phyloP scores from a whole-genome alignment of 2,797 vertebrate genomes.

The Valencia hispanica region DNA sequence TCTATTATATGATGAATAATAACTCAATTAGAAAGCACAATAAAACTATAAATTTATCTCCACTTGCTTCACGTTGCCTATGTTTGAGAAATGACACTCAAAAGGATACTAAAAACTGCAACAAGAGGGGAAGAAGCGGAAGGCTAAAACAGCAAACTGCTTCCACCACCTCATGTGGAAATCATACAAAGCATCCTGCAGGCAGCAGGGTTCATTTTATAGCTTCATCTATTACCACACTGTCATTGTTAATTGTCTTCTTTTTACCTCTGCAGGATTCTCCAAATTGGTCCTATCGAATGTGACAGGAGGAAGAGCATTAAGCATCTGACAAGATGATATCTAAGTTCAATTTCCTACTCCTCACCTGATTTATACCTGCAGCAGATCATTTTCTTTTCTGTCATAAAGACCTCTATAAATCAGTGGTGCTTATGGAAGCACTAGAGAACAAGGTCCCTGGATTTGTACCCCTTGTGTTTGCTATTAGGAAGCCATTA shows the following conservation, averaged over 20 bases:
- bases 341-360: conserved; percentile 99
- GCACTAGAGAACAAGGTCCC: conserved; percentile 89
- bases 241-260: conserved; percentile 99
- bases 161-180: conserved; percentile 97
- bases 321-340: conserved; percentile 99
- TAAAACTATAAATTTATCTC: conserved; percentile 24
- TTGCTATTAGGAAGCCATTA: conserved; percentile 99
- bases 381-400: conserved; percentile 99
- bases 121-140: conserved; percentile 82
- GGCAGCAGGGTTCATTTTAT: conserved; percentile 98
- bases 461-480: conserved; percentile 96
- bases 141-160: conserved; percentile 88
- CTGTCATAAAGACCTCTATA: conserved; percentile 99
- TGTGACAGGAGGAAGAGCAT: conserved; percentile 99
- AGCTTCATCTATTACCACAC: conserved; percentile 99
- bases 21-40: conserved; percentile 50
- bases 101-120: conserved; percentile 61
- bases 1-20: conserved; percentile 69
- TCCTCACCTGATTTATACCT: conserved; percentile 99
- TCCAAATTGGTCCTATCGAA: conserved; percentile 99
- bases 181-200: conserved; percentile 99
- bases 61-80: conserved; percentile 6
- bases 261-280: conserved; percentile 99
- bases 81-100: conserved; percentile 11
- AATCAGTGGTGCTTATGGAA: conserved; percentile 99